phyloP scores from a whole-genome alignment of 2,113 vertebrate species.

The Sakesphorus luctuosus region DNA sequence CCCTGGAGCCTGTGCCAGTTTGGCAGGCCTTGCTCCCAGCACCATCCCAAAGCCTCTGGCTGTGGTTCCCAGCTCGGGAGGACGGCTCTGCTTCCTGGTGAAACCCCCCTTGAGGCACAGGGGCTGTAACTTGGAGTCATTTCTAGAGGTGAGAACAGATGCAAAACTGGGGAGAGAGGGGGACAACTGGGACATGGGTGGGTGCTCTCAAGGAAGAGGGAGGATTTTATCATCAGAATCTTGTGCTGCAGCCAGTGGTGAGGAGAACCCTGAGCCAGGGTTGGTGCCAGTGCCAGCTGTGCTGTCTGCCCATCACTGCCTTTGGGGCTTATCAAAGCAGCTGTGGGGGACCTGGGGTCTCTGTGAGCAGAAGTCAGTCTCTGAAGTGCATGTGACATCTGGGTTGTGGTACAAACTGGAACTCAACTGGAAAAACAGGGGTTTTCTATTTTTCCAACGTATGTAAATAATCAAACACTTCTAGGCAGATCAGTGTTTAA shows the following conservation, averaged over 20 bases:
- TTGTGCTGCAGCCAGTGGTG: fast-evolving
- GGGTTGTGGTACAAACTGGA: not conserved
- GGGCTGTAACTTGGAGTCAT: not conserved
- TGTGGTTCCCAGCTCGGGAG: not conserved
- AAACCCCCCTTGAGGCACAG: not conserved
- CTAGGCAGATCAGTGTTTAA: not conserved
- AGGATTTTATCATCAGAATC: fast-evolving
- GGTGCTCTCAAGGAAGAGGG: not conserved
- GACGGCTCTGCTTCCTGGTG: not conserved
- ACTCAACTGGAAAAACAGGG: not conserved
- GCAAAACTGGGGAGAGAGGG: not conserved
- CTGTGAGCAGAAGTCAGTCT: not conserved
- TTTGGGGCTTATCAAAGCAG: not conserved
- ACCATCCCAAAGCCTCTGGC: constrained; percentile 9
- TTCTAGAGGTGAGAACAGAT: not conserved
- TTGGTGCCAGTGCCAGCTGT: not conserved
- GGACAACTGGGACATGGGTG: not conserved
- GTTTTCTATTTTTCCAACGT: not conserved
- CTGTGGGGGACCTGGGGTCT: not conserved
- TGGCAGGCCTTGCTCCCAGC: not conserved
- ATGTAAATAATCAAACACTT: not conserved
- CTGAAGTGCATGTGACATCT: not conserved
- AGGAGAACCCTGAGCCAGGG: not conserved
- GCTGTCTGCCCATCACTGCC: not conserved
- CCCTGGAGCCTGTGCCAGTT: not conserved